A percentile compares a stretch with the other conserved stretches of the same genome.
Conservation (phyloP, 2,888 invertebrate genomes). For the Epinotia ramella region DNA sequence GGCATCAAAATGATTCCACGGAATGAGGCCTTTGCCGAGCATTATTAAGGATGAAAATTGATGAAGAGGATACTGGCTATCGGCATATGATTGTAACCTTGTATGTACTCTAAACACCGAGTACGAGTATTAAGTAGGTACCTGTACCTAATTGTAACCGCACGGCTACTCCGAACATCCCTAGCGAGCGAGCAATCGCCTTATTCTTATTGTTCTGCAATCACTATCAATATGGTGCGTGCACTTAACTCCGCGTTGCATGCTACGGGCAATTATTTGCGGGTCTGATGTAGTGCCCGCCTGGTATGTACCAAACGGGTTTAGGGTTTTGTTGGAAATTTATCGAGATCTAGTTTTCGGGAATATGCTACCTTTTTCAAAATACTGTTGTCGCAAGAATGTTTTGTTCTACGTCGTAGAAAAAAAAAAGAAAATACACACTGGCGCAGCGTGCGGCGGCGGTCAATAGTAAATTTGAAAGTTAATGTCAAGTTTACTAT, state of each 20-base stretch:
- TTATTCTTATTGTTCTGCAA: conserved; percentile 43
- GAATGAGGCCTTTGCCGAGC: too few species aligned
- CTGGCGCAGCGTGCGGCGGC: too few species aligned
- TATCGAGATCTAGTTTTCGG: conserved; percentile 15
- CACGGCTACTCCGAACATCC: conserved; percentile 4
- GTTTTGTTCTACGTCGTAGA: too few species aligned
- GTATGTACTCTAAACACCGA: neutral
- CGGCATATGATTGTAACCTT: neutral
- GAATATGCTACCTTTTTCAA: neutral
- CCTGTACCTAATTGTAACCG: neutral
- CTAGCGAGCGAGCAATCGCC: conserved; percentile 24
- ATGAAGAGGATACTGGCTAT: neutral
- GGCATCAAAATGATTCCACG: too few species aligned
- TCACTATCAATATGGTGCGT: conserved; percentile 45
- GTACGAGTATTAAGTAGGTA: neutral
- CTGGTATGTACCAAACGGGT: conserved; percentile 20
- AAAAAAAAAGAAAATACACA: too few species aligned
- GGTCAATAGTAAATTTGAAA: too few species aligned
- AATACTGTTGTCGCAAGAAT: neutral
- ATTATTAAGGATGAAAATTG: too few species aligned
- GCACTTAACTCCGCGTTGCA: conserved; percentile 31
- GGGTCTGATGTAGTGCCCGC: conserved; percentile 22
- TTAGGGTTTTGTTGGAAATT: conserved; percentile 11
- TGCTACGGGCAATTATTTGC: conserved; percentile 39
- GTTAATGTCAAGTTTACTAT: too few species aligned